Conservation (phyloP, 1,140 invertebrate genomes). For the Nebria ingens region DNA sequence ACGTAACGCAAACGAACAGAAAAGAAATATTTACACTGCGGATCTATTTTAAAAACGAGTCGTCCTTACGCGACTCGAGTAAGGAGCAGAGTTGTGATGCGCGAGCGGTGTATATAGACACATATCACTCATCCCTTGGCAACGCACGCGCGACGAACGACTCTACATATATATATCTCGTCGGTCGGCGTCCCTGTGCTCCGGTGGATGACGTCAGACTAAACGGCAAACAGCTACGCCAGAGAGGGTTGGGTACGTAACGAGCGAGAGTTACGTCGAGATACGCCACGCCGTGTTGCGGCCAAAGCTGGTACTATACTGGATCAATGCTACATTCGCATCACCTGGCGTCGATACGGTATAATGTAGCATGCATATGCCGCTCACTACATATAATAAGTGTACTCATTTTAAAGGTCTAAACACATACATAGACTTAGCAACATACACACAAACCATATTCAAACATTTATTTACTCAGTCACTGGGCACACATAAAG, state of each 20-base stretch:
- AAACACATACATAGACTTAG: too few relatives aligned
- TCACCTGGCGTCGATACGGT: slow-evolving; percentile 17
- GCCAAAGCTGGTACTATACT: slow-evolving; percentile 20
- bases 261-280: too few relatives aligned
- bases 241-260: slow-evolving; percentile 1
- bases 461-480: too few relatives aligned
- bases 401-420: too few relatives aligned
- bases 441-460: too few relatives aligned
- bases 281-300: slow-evolving; percentile 14
- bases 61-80: neutral
- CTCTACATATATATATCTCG: neutral
- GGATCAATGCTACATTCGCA: slow-evolving; percentile 22
- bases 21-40: neutral
- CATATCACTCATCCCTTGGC: slow-evolving; percentile 3
- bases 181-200: slow-evolving; percentile 13
- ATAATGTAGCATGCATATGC: slow-evolving; percentile 13
- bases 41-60: neutral
- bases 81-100: too few relatives aligned
- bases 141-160: too few relatives aligned
- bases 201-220: slow-evolving; percentile 27
- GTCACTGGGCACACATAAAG: neutral
- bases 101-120: neutral
- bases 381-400: too few relatives aligned
- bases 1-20: neutral
- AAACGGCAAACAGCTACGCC: slow-evolving; percentile 14